Evolutionary conservation across 2,113 vertebrate genomes (phyloP), one percentile per base, ranked within the genome.

Genomic region (Orthonyx spaldingii): DNA sequence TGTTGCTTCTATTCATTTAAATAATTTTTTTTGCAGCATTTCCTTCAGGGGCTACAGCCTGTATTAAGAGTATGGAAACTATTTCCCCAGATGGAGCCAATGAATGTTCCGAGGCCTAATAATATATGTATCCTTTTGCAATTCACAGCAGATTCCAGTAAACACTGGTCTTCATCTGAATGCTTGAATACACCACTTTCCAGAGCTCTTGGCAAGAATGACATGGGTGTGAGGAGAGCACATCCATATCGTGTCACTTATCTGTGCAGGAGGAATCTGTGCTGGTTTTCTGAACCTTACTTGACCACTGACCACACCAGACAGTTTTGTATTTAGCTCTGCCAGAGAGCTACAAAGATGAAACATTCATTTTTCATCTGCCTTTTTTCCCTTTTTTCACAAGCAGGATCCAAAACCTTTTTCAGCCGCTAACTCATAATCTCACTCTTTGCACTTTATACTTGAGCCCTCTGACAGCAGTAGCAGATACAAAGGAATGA

Each of bases 1-100:
- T 50, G 32, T 53, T 89, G 5, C 37, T 93, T 74, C 77, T 84
- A 59, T 80, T 83, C 3, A 82, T 72, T 94, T 60, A 82, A 93
- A 68, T 23, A 6, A 24, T 72, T 93, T 94, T 91, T 77, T 87
- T 69, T 91, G 42, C 75, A 83, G 30, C 19, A 46, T 87, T 94
- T 87, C 71, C 55, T 93, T 87, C 3, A 0, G 75, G 84, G 65
- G 64, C 53, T 90, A 50, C 66, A 86, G 87, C 20, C 39, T 77
- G 50, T 33, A 70, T 46, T 77, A 50, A 88, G 82, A 81, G 17
- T 84, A 79, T 70, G 95, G 91, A 96, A 96, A 97, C 82, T 96
- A 93, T 95, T 96, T 97, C 46, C 46, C 63, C 93, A 95, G 75
- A 90, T 66, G 70, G 27, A 95, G 89, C 93, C 93, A 96, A 59